Evolutionary conservation across 2,888 invertebrate species (phyloP).

Genomic region (Atrina japonica): DNA sequence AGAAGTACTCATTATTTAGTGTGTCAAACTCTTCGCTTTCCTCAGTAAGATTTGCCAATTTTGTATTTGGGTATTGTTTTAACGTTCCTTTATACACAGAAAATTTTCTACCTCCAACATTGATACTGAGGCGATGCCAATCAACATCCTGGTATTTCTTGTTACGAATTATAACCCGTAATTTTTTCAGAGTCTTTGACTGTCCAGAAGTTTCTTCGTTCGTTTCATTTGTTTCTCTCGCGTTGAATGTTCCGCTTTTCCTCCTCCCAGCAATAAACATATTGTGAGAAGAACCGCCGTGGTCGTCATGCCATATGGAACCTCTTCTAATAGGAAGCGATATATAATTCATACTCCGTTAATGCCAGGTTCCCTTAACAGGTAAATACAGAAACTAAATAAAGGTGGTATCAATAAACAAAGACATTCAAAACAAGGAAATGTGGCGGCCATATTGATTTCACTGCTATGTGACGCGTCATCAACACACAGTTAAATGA

Average conservation of each 20-base stretch:
- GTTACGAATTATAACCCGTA: neutral
- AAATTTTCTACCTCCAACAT: slow-evolving; percentile 54
- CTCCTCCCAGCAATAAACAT: neutral
- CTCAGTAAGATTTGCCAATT: slow-evolving; percentile 42
- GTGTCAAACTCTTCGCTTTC: slow-evolving; percentile 40
- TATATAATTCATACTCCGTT: slow-evolving; percentile 16
- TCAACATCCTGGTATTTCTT: slow-evolving; percentile 30
- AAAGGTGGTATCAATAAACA: too few species aligned
- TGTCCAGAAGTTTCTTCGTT: too few species aligned
- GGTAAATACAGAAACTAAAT: too few species aligned
- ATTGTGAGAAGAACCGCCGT: neutral
- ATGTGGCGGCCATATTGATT: too few species aligned
- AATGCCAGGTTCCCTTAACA: too few species aligned
- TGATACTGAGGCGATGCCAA: slow-evolving; percentile 39
- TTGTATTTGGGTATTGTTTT: slow-evolving; percentile 50
- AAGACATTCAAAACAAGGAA: too few species aligned
- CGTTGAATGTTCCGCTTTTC: too few species aligned
- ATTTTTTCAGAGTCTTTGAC: neutral
- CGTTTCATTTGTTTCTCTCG: too few species aligned
- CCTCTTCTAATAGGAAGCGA: neutral
- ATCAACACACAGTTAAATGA: too few species aligned
- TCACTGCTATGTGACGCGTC: too few species aligned
- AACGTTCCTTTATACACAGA: slow-evolving; percentile 50
- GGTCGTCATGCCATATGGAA: slow-evolving; percentile 13
- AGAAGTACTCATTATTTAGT: slow-evolving; percentile 55